These are phyloP conservation scores for Dryoscopus gambensis DNA, from an alignment of 2,113 vertebrate species.

Conservation along the genomic window DNA sequence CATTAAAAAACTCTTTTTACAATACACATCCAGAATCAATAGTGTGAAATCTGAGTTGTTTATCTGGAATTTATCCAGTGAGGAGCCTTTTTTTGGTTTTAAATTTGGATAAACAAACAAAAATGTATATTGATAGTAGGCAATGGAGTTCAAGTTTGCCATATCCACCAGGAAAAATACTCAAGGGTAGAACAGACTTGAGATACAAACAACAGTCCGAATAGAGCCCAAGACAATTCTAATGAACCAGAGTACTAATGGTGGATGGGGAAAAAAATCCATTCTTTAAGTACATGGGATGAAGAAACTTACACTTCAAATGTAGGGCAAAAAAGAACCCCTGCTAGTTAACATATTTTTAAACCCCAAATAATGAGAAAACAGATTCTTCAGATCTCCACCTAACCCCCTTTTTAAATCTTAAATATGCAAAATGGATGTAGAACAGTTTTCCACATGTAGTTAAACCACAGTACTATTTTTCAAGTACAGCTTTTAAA, in stretches of 20 bases:
- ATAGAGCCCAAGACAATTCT: background rate
- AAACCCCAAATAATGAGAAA: background rate
- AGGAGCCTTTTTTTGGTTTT: background rate
- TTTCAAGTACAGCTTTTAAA: constrained; percentile 15
- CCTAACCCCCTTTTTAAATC: background rate
- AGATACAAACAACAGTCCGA: background rate
- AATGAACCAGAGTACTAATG: background rate
- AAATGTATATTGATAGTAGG: background rate
- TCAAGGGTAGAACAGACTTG: background rate
- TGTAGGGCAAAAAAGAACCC: background rate
- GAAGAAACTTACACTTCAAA: background rate
- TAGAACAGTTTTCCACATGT: background rate
- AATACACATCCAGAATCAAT: background rate
- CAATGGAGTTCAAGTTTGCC: background rate
- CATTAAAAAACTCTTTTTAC: background rate
- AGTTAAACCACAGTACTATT: constrained; percentile 35
- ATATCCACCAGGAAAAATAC: background rate
- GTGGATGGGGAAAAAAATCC: background rate
- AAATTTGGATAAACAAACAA: background rate
- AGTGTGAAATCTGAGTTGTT: background rate
- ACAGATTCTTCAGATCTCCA: background rate
- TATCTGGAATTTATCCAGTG: background rate
- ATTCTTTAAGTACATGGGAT: background rate
- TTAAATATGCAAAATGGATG: background rate
- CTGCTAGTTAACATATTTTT: background rate